Evolutionary conservation across 2,888 invertebrate genomes (phyloP).

Genomic region (Brachyptera putata): DNA sequence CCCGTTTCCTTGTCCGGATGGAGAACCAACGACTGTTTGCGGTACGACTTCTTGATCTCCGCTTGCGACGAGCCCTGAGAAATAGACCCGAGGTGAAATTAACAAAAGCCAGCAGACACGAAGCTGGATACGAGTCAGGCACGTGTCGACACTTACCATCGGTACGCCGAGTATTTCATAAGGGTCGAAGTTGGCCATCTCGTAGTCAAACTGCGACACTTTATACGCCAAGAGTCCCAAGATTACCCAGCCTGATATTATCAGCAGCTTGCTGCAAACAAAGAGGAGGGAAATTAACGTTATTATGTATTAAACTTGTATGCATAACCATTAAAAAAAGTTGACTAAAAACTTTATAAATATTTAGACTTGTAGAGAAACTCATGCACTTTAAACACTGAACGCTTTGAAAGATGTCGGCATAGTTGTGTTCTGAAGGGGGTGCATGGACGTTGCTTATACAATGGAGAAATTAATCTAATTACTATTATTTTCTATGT

Average conservation of each 20-base stretch:
- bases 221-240: constrained; percentile 80
- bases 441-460: too few relatives aligned
- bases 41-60: constrained; percentile 94
- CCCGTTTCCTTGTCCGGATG: constrained; percentile 99
- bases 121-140: background rate
- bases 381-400: too few relatives aligned
- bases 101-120: background rate
- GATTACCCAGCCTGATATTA: constrained; percentile 78
- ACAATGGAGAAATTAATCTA: too few relatives aligned
- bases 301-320: too few relatives aligned
- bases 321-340: too few relatives aligned
- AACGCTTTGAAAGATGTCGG: too few relatives aligned
- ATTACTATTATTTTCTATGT: too few relatives aligned
- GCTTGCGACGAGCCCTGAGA: constrained; percentile 72
- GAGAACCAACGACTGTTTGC: constrained; percentile 84
- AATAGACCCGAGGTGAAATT: constrained; percentile 19
- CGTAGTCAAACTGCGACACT: constrained; percentile 95
- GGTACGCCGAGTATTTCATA: constrained; percentile 92
- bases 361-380: constrained; percentile 1
- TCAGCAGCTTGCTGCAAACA: constrained; percentile 64
- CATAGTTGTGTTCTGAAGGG: too few relatives aligned
- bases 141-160: constrained; percentile 58
- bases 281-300: background rate
- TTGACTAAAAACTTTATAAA: constrained; percentile 8
- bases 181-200: constrained; percentile 98